Evolutionary conservation across 2,888 invertebrate species (phyloP).

Genomic region (Glyphotaelius pellucidus): DNA sequence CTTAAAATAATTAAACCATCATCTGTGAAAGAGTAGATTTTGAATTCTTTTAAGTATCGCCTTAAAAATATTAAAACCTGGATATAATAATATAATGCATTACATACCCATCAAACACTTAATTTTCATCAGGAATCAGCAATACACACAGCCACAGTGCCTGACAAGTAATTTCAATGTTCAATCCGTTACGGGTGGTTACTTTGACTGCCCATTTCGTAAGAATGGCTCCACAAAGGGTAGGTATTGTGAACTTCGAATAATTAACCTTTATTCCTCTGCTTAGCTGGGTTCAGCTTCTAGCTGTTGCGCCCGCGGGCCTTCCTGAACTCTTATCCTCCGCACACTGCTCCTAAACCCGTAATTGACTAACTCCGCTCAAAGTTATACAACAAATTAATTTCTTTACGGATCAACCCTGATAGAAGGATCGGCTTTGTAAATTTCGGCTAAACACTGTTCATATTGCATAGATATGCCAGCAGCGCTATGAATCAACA

Average conservation of each 20-base stretch:
- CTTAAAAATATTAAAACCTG: not conserved
- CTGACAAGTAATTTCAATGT: not conserved
- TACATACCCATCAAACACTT: not conserved
- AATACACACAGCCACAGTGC: not conserved
- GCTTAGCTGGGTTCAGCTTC: not conserved
- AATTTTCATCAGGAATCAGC: not conserved
- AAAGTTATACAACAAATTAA: conserved; percentile 47
- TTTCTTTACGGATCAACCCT: conserved; percentile 41
- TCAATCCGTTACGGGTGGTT: conserved; percentile 15
- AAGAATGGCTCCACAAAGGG: conserved; percentile 27
- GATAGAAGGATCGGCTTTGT: conserved; percentile 6
- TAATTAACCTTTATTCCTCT: conserved; percentile 31
- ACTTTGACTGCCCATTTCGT: not conserved
- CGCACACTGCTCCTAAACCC: not conserved
- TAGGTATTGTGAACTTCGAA: not conserved
- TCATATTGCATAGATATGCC: not conserved
- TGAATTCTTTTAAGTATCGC: too few species aligned
- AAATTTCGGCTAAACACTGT: conserved; percentile 4
- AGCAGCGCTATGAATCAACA: not conserved
- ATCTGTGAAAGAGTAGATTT: too few species aligned
- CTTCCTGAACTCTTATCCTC: conserved; percentile 10
- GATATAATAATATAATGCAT: not conserved
- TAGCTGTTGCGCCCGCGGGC: not conserved
- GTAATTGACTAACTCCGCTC: conserved; percentile 42
- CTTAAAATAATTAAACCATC: too few species aligned